Base-by-base conservation (phyloP, 2,888 invertebrate species). In the Eilema depressum region DNA sequence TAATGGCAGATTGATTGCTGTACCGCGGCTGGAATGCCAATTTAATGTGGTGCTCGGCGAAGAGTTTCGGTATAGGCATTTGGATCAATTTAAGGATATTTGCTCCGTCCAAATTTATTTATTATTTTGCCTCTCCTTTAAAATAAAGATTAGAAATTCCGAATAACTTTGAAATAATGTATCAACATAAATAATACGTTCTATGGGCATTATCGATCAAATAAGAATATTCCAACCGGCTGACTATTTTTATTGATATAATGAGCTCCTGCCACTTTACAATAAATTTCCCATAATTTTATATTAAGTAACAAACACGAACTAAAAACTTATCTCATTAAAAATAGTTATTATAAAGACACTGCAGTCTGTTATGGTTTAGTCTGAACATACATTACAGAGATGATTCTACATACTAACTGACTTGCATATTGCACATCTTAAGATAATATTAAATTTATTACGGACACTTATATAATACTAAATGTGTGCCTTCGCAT, bases 401-500 rank as follows among this genome's bases (percentile, higher is more conserved):
- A 59, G 0, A 1, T 26, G 20, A 59, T 1, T 17, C 12, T 26
- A 59, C 0, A 14, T 17, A 25, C 26, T 26, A 59, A 14, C 26
- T 25, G 26, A 59, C 26, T 25, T 17, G 59, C 59, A 65, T 30
- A 65, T 20, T 53, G 28, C 53, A 65, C 53, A 65, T 10, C 56
- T 7, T 59, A 59, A 28, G 14, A 53, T 30, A 53, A 30, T 65
- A 30, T 28, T 53, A 14, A 65, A n/a, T 53, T 3, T 62, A 33
- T 64, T 53, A 53, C 28, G 53, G 23, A 37, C 25, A 57, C 37
- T 86, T 85, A 82, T 76, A 82, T 79, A 85, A 86, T 71, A 78
- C 72, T 71, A 72, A 80, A 81, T 86, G 83, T 77, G 77, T 86
- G 86, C 86, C 85, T 86, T 83, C 80, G 77, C 73, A 80, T 71